Conservation (phyloP, 2,888 invertebrate species). For the Epirrita christyi region DNA sequence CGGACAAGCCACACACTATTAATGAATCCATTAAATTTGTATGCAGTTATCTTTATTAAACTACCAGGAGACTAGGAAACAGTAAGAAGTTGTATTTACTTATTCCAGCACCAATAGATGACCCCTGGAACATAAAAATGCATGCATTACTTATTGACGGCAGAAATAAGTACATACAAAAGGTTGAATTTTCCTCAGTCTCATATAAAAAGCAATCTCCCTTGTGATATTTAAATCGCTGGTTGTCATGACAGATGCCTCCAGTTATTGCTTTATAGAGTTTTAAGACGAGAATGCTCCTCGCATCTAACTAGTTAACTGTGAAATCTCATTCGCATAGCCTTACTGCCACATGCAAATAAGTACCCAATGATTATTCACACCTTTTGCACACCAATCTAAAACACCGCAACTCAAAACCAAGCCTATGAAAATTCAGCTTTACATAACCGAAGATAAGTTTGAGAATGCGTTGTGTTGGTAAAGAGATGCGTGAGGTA, state of each 20-base stretch:
- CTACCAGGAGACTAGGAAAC: no score
- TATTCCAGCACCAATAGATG: no score
- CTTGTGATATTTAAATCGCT: constrained; percentile 63
- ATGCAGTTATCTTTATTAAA: no score
- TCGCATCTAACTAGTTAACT: constrained; percentile 54
- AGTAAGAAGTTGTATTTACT: no score
- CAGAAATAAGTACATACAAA: no score
- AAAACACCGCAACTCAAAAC: constrained; percentile 29
- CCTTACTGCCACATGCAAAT: constrained; percentile 59
- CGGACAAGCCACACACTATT: no score
- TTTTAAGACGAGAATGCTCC: constrained; percentile 34
- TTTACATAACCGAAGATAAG: constrained; percentile 22
- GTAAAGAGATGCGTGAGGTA: constrained; percentile 33
- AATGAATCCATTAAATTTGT: no score
- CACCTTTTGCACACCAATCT: constrained; percentile 40
- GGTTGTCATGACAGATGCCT: constrained; percentile 50
- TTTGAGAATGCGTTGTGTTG: constrained; percentile 26
- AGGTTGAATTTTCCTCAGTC: background rate
- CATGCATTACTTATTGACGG: no score
- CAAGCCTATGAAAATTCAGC: constrained; percentile 28
- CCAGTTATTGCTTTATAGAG: constrained; percentile 53
- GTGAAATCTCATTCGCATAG: constrained; percentile 61
- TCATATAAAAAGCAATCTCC: constrained; percentile 38
- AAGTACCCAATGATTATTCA: constrained; percentile 66
- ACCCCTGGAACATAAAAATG: no score